Conservation (phyloP, 2,888 invertebrate species). For the Pammene fasciana region DNA sequence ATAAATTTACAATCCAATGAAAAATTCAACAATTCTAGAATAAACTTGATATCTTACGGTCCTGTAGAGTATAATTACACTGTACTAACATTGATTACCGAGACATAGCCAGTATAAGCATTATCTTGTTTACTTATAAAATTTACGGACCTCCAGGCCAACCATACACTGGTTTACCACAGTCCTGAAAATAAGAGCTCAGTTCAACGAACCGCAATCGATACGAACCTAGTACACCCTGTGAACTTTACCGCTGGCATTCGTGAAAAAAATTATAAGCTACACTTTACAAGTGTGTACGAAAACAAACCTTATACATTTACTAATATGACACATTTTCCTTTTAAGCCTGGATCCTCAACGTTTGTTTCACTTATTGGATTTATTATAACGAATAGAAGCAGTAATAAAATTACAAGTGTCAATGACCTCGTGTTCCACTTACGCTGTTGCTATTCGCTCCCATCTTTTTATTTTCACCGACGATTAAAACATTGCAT, state of each 20-base stretch:
- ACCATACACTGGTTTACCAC: background rate
- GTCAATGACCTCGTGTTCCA: constrained; percentile 43
- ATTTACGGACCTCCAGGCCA: background rate
- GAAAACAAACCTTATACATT: background rate
- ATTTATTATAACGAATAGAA: constrained; percentile 21
- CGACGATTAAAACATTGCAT: background rate
- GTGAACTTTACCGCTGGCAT: constrained; percentile 29
- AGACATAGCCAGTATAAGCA: background rate
- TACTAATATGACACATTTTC: background rate
- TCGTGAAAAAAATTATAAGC: constrained; percentile 31
- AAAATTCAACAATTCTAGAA: background rate
- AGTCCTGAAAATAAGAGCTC: constrained; percentile 1
- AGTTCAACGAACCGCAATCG: constrained; percentile 35
- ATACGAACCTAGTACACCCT: constrained; percentile 30
- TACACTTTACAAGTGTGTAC: background rate
- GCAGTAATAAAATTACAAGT: constrained; percentile 35
- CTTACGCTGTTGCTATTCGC: constrained; percentile 34
- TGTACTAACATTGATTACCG: constrained; percentile 1
- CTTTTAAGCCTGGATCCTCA: background rate
- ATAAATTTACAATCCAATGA: background rate
- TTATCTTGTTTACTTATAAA: background rate
- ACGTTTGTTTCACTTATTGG: constrained; percentile 25
- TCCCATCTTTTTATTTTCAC: constrained; percentile 16
- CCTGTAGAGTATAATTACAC: background rate
- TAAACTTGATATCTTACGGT: background rate